Evolutionary conservation across 2,888 invertebrate species (phyloP).

Genomic region (Aethes cnicana): DNA sequence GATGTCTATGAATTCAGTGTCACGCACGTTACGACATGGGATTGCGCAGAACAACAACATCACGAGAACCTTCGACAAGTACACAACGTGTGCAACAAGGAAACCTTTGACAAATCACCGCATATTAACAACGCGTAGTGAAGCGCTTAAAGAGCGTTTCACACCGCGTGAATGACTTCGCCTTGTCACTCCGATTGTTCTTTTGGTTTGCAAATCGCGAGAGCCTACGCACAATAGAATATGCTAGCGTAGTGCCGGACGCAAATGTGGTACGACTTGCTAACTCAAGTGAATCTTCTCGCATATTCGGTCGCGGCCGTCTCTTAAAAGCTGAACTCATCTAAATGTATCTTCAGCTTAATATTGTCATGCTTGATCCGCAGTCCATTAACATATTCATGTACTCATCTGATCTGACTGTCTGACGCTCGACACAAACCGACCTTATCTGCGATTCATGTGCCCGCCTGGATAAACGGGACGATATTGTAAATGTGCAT

Average conservation of each 20-base stretch:
- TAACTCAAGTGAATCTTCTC: no score
- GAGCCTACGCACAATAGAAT: conserved; percentile 23
- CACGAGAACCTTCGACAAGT: background rate
- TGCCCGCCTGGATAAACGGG: conserved; percentile 9
- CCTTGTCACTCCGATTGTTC: conserved; percentile 20
- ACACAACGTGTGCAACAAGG: conserved; percentile 4
- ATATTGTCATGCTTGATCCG: background rate
- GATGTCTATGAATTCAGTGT: conserved; percentile 16
- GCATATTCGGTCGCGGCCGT: no score
- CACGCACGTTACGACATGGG: conserved; percentile 15
- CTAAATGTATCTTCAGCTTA: background rate
- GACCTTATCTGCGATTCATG: conserved; percentile 23
- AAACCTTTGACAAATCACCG: conserved; percentile 26
- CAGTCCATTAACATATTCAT: conserved; percentile 27
- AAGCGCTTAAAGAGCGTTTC: conserved; percentile 25
- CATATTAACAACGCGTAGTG: conserved; percentile 31
- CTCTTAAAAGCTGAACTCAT: background rate
- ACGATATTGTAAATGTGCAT: no score
- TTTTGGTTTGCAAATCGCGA: conserved; percentile 21
- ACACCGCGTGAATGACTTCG: conserved; percentile 23
- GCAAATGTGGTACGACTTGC: conserved; percentile 10
- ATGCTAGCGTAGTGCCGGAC: conserved; percentile 1
- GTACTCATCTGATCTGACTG: conserved; percentile 19
- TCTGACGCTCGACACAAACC: conserved; percentile 15
- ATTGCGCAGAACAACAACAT: background rate